phyloP scores from a whole-genome alignment of 1,140 invertebrate genomes.

The Cherax quadricarinatus region DNA sequence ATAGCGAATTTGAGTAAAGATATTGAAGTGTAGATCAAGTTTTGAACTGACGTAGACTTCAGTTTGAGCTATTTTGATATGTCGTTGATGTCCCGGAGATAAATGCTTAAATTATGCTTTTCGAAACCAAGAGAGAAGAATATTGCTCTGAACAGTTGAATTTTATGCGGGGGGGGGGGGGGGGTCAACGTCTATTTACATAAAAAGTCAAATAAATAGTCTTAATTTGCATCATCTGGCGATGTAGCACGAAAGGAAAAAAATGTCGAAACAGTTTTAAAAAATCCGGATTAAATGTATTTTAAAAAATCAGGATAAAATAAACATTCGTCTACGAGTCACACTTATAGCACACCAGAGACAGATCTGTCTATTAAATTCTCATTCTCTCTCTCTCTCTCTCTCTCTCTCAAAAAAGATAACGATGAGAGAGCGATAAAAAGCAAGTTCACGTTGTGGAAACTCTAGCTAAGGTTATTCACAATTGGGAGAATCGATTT shows the following conservation, averaged over 20 bases:
- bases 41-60: no score
- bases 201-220: background rate
- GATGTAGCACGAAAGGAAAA: background rate
- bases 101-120: background rate
- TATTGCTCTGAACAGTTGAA: no score
- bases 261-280: background rate
- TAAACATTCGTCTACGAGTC: background rate
- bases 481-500: constrained; percentile 16
- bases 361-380: background rate
- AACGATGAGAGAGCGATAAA: constrained; percentile 22
- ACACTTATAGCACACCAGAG: background rate
- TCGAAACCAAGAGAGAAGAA: no score
- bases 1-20: no score
- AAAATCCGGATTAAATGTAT: background rate
- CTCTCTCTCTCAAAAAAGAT: background rate
- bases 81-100: background rate
- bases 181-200: background rate
- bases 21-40: no score
- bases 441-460: constrained; percentile 6
- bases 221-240: background rate
- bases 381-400: background rate
- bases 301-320: no score
- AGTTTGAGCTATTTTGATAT: background rate
- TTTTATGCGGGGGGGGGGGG: no score
- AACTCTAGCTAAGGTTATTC: constrained; percentile 21